These are phyloP conservation scores for Reticulitermes speratus DNA, from an alignment of 1,140 invertebrate species.

Conservation along the genomic window DNA sequence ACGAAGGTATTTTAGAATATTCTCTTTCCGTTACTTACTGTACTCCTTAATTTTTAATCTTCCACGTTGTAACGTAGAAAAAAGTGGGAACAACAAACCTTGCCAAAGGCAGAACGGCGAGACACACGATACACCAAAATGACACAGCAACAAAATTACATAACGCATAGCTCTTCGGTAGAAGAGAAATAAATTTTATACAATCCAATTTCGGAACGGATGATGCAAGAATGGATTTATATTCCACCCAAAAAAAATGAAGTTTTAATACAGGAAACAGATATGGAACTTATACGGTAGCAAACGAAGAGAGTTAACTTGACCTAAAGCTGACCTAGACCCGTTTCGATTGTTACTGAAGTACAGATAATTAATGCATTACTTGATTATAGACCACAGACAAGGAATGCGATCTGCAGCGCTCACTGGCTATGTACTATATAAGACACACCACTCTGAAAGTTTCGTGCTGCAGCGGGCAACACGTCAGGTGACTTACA, in stretches of 20 bases:
- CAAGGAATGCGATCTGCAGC: background rate
- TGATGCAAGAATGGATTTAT: background rate
- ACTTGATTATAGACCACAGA: background rate
- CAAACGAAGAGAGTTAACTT: background rate
- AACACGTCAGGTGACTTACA: no score
- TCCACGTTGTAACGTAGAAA: no score
- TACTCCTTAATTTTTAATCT: no score
- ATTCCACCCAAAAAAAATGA: background rate
- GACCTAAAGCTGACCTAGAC: background rate
- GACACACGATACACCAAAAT: no score
- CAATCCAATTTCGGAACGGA: background rate
- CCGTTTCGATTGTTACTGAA: background rate
- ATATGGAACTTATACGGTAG: background rate
- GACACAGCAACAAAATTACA: no score
- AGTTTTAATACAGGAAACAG: background rate
- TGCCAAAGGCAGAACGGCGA: no score
- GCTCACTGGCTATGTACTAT: background rate
- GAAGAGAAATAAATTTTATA: background rate
- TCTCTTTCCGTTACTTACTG: no score
- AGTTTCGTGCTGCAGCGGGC: no score
- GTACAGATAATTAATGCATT: background rate
- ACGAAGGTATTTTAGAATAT: no score
- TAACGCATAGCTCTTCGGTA: background rate
- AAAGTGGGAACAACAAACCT: no score
- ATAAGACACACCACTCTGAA: no score